phyloP scores from a whole-genome alignment of 1,140 invertebrate genomes.

The Battus philenor region DNA sequence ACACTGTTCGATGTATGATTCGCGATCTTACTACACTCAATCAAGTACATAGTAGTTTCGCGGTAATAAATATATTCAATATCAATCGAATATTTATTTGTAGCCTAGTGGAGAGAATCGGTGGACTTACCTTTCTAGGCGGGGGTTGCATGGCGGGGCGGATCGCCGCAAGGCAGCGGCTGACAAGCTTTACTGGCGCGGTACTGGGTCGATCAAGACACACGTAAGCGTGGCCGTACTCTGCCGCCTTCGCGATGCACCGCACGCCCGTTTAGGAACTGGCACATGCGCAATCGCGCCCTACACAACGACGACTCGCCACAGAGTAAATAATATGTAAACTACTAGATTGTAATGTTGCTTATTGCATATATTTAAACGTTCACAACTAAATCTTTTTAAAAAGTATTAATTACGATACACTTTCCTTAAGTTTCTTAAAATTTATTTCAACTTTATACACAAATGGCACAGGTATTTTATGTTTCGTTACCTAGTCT shows the following conservation, averaged over 20 bases:
- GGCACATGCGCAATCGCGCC: conserved; percentile 42
- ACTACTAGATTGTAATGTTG: too few species aligned
- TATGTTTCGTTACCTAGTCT: too few species aligned
- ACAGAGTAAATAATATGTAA: conserved; percentile 21
- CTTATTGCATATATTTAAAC: too few species aligned
- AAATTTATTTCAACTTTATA: too few species aligned
- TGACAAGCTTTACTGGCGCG: conserved; percentile 29
- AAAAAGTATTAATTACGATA: too few species aligned
- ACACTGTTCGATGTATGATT: background rate
- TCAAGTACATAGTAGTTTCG: background rate
- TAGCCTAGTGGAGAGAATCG: conserved; percentile 2
- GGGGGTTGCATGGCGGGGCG: conserved; percentile 82
- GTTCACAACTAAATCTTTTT: too few species aligned
- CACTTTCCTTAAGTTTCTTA: too few species aligned
- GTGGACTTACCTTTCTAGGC: conserved; percentile 82
- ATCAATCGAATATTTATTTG: background rate
- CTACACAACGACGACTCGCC: conserved; percentile 19
- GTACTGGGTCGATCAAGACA: conserved; percentile 48
- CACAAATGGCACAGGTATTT: too few species aligned
- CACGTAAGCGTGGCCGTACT: conserved; percentile 46
- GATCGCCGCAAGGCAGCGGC: conserved; percentile 39
- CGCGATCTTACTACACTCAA: background rate
- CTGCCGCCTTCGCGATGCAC: conserved; percentile 39
- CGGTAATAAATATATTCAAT: background rate
- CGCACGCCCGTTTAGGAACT: conserved; percentile 34